These are phyloP conservation scores for Bombus consobrinus DNA, from an alignment of 1,140 invertebrate genomes.

Conservation along the genomic window DNA sequence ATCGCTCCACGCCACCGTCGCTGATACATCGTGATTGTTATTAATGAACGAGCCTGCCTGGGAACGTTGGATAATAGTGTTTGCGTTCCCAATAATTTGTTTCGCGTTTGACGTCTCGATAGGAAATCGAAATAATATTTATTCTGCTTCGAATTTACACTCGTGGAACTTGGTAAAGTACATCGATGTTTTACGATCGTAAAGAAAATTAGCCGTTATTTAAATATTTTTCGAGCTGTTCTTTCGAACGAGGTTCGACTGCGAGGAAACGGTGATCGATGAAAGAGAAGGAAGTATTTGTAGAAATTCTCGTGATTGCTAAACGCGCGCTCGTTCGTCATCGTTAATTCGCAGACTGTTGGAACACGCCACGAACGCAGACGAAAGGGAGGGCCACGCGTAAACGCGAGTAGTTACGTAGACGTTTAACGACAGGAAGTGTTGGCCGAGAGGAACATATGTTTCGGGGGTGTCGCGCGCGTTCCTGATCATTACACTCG, in stretches of 20 bases:
- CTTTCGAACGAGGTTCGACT: neutral
- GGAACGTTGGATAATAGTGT: neutral
- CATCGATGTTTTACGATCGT: neutral
- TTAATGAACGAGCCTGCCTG: neutral
- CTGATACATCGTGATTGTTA: slow-evolving; percentile 13
- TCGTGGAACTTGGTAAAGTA: neutral
- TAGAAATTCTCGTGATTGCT: neutral
- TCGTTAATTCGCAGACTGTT: slow-evolving; percentile 36
- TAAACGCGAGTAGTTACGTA: slow-evolving; percentile 74
- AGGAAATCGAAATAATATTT: neutral
- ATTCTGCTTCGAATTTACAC: neutral
- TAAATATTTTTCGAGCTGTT: neutral
- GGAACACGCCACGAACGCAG: slow-evolving; percentile 5
- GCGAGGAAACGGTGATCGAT: neutral
- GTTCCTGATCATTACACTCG: slow-evolving; percentile 72
- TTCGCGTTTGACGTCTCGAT: neutral
- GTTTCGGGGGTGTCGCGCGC: slow-evolving; percentile 74
- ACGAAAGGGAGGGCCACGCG: slow-evolving; percentile 44
- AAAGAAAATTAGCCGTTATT: neutral
- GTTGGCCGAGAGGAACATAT: slow-evolving; percentile 76
- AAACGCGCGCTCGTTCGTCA: neutral
- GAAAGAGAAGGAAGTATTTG: neutral
- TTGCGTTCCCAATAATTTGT: neutral
- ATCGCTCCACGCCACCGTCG: slow-evolving; percentile 6
- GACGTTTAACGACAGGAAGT: slow-evolving; percentile 81